Conservation (phyloP, 2,797 vertebrate species). For the Sebastes steindachneri region DNA sequence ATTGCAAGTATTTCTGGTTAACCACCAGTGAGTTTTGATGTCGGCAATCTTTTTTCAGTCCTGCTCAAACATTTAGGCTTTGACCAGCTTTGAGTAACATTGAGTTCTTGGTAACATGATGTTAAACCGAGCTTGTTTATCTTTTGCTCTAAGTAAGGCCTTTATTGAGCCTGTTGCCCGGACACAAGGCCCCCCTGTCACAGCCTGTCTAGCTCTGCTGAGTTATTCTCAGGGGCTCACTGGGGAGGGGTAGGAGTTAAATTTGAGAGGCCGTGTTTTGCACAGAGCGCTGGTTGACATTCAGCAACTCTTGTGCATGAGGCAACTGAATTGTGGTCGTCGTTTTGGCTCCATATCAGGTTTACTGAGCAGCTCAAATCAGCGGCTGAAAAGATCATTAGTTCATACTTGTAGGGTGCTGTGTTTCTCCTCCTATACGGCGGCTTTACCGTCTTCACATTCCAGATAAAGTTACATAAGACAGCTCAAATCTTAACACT, state of each 20-base stretch:
- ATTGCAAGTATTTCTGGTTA: slow-evolving; percentile 1
- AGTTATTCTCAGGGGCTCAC: slow-evolving; percentile 70
- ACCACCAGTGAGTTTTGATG: slow-evolving; percentile 4
- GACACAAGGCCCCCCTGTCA: slow-evolving; percentile 62
- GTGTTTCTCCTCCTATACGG: background rate
- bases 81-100: slow-evolving; percentile 11
- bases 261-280: slow-evolving; percentile 64
- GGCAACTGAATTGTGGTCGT: slow-evolving; percentile 47
- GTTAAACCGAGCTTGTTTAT: slow-evolving; percentile 55
- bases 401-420: background rate
- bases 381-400: background rate
- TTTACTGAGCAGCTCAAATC: slow-evolving; percentile 15
- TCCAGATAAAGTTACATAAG: background rate
- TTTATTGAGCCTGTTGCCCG: slow-evolving; percentile 38
- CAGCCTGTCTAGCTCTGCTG: slow-evolving; percentile 25
- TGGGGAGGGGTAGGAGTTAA: slow-evolving; percentile 49
- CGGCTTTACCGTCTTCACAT: background rate
- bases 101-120: slow-evolving; percentile 41
- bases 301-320: slow-evolving; percentile 36
- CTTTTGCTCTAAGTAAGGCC: slow-evolving; percentile 37
- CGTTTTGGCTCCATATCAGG: slow-evolving; percentile 16
- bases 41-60: slow-evolving; percentile 7
- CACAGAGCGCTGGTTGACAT: slow-evolving; percentile 54
- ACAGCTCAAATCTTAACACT: background rate
- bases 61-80: slow-evolving; percentile 22